Evolutionary conservation across 2,888 invertebrate species (phyloP), one percentile per base, ranked within the genome.

Genomic region (Prionchulus punctatus): DNA sequence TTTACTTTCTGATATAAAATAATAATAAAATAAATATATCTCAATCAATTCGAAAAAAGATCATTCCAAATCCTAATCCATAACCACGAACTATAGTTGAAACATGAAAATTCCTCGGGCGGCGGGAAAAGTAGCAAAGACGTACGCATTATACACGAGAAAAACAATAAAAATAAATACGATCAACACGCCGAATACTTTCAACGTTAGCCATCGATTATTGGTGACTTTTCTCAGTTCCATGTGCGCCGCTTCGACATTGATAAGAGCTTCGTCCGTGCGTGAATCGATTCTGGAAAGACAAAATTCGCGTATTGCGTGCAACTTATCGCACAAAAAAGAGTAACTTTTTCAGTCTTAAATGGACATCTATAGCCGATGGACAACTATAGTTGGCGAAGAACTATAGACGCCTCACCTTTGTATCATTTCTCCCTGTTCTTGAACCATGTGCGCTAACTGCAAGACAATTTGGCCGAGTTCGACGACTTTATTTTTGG

Each of bases 161-260:
- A 98, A 92, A 64, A 98, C 83, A 71, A 98, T 86, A 79, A 98
- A 98, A 73, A 99, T 88, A 80, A 99, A 98, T 71, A 94, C 85
- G 79, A 98, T 91, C 56, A 99, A 79, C 60, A 98, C 88, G 55
- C 86, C 96, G 76, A 99, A 98, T 63, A 99, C 84, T 79, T 99
- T 99, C 66, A 99, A 86, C 92, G 98, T 98, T 31, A 98, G 79
- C 84, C 94, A 96, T 66, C 98, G 81, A 76, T 98, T 99, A 60
- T 88, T 88, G 21, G 92, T 87, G 42, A 99, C 86, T 56, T 85
- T 86, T 73, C 89, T 90, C 64, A 99, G 87, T 78, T 98, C 92
- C 59, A 85, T 79, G 71, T 99, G 98, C 1, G 96, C 98, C 52
- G 91, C 90, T 75, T 94, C 94, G 49, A 99, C 90, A 76, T 98